Evolutionary conservation across 2,888 invertebrate species (phyloP), one percentile per base, ranked within the genome.

Genomic region (Anthophora plumipes): DNA sequence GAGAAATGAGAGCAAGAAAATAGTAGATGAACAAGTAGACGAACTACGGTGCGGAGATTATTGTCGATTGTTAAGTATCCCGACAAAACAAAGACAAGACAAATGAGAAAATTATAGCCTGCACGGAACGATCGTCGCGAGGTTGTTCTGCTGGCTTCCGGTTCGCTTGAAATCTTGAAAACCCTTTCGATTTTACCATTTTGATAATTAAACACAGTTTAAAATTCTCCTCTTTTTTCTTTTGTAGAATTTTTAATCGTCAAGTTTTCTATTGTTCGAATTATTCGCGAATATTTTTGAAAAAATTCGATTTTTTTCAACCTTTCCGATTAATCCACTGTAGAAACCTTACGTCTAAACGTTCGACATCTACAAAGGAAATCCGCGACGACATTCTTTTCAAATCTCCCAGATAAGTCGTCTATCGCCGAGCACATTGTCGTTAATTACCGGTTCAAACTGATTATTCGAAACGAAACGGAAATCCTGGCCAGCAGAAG

Each of bases 71-170:
- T 82, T 57, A 57, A 43, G 73, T 46, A 20, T 41, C 43, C 41
- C 61, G 60, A 48, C 67, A 70, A 77, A 43, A 82, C 63, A 80
- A 55, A 75, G 67, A 68, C 72, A 39, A 84, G 72, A 77, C 74
- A 82, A 75, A 71, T 82, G 79, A 76, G 73, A 80, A 80, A 73
- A 86, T 60, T 67, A 74, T 74, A 55, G 80, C 50, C 57, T 68
- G 80, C 84, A 82, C 74, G 85, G 80, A 70, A 88, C 86, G 83
- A 80, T 85, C 83, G 83, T 87, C 85, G 69, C 83, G 86, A 69
- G 74, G 76, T 85, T 75, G 82, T 63, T 82, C 83, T 85, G 84
- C 79, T 80, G 83, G 77, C 14, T 39, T 59, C 12, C n/a, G 41
- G 20, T 59, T 61, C 61, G 69, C 46, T n/a, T n/a, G n/a, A n/a